These are phyloP conservation scores for Oligia latruncula DNA, from an alignment of 2,888 invertebrate genomes.

Conservation along the genomic window DNA sequence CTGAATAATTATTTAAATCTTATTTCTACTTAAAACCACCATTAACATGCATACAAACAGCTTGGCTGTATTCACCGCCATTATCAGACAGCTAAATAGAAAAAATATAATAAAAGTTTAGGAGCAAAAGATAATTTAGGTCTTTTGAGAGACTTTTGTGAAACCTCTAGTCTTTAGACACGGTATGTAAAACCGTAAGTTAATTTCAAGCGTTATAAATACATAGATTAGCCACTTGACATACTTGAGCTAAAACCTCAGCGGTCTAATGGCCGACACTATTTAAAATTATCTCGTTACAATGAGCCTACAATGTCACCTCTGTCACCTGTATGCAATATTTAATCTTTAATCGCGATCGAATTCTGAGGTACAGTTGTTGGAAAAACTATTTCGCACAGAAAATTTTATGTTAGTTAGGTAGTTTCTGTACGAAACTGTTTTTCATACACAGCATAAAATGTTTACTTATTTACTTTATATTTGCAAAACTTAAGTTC, in stretches of 20 bases:
- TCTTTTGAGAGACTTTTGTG: not conserved
- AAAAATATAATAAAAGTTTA: not conserved
- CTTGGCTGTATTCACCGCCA: not conserved
- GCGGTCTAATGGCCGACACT: slow-evolving; percentile 4
- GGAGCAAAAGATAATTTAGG: not conserved
- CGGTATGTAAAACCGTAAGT: not conserved
- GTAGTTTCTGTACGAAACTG: not conserved
- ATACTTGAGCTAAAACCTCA: slow-evolving; percentile 11
- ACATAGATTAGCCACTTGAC: not conserved
- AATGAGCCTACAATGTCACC: slow-evolving; percentile 38
- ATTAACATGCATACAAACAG: not conserved
- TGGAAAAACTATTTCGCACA: not conserved
- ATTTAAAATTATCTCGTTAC: slow-evolving; percentile 31
- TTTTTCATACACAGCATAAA: no score
- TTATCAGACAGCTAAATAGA: not conserved
- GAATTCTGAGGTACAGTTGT: slow-evolving; percentile 31
- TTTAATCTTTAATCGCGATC: slow-evolving; percentile 36
- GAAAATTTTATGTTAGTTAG: not conserved
- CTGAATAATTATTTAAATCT: not conserved
- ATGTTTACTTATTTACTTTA: not conserved
- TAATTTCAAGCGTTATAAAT: not conserved
- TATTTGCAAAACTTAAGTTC: not conserved
- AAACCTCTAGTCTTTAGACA: not conserved
- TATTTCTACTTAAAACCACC: not conserved
- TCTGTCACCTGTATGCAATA: slow-evolving; percentile 20